Evolutionary conservation across 1,140 invertebrate species (phyloP), one percentile per base, ranked within the genome.

Genomic region (Harlomillsia oculata): DNA sequence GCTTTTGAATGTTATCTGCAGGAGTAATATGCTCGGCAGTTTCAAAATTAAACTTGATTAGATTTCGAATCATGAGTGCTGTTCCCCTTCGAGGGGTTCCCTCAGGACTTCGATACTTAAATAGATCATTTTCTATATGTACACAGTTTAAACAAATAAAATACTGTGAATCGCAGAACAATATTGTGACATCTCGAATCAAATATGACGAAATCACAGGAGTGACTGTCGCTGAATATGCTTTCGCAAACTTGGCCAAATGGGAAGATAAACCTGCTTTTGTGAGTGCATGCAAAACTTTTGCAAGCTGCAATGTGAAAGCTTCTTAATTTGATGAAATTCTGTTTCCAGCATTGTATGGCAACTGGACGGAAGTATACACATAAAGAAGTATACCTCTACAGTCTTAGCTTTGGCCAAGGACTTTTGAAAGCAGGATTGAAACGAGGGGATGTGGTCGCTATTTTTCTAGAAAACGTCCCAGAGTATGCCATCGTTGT

Each of bases 321-420:
- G n/a, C n/a, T 34, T 9, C 32, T n/a, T 34, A 34, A 34, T 34
- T 43, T 23, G 8, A 23, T 25, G 2, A 54, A 41, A 32, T 26
- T 55, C 20, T 2, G 21, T 29, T 13, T 29, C n/a, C 50, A 65
- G 59, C 53, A 65, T 44, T 59, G 56, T 28, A 40, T 28, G 0
- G 13, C 46, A 9, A 61, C 45, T 4, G 63, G 59, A n/a, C 18
- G 46, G 26, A 59, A 57, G 30, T 58, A 59, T n/a, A 65, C 49
- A 1, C 50, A 60, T 52, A 45, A 21, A 2, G 29, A 59, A 28
- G 23, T 62, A 1, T 57, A 52, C 46, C 49, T 53, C 1, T 18
- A 53, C 0, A 65, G 63, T 43, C 36, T 53, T 44, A 32, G 18
- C 9, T 62, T 65, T 58, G 63, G 41, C 6, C 51, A 56, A 0